phyloP scores from a whole-genome alignment of 2,113 vertebrate species.

The Colius striatus region DNA sequence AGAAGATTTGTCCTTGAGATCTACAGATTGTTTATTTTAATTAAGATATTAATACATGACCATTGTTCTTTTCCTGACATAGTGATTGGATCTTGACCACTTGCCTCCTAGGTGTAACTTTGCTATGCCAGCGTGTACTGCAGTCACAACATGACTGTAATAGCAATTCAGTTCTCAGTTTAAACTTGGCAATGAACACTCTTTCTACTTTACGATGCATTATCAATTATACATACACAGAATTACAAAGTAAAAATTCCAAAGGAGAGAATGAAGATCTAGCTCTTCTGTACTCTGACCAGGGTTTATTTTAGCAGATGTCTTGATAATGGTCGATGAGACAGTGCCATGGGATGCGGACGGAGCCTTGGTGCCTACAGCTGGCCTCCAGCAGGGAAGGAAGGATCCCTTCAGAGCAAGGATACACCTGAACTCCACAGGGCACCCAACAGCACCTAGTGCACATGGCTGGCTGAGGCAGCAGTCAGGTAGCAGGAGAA shows the following conservation, averaged over 20 bases:
- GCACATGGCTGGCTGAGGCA: rapidly evolving
- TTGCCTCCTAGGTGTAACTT: slow-evolving; percentile 54
- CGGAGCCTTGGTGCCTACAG: background rate
- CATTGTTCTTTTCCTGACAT: background rate
- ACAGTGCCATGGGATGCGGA: background rate
- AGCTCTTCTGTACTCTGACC: background rate
- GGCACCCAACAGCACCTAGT: rapidly evolving
- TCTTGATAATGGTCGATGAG: background rate
- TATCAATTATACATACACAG: background rate
- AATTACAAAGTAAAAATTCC: background rate
- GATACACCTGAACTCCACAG: background rate
- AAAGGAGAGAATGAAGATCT: background rate
- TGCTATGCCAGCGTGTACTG: slow-evolving; percentile 12
- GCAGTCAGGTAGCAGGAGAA: background rate
- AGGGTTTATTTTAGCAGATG: background rate
- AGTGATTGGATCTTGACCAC: slow-evolving; percentile 38
- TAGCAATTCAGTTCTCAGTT: background rate
- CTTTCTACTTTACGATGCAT: background rate
- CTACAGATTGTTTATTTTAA: background rate
- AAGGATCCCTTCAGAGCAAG: background rate
- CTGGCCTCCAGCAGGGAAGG: background rate
- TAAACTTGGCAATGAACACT: background rate
- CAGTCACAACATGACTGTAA: background rate
- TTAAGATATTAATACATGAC: background rate
- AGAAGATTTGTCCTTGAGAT: background rate